These are phyloP conservation scores for Oxyura jamaicensis DNA, from an alignment of 2,113 vertebrate genomes.

Conservation along the genomic window DNA sequence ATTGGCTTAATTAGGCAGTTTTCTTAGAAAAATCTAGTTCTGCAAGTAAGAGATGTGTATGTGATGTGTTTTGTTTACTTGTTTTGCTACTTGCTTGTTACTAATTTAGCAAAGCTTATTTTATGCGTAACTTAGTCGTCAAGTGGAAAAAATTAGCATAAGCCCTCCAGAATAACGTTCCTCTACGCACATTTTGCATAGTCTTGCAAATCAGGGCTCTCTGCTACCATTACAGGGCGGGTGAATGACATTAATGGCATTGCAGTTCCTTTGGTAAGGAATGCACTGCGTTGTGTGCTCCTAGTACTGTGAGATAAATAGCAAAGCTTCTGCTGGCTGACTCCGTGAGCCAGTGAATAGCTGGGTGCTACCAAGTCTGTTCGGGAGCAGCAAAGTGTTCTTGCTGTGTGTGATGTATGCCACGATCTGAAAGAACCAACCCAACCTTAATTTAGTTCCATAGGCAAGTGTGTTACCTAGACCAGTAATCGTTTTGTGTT, in stretches of 20 bases:
- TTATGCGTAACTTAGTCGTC: slow-evolving; percentile 13
- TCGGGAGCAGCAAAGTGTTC: neutral
- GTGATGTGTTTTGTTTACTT: slow-evolving; percentile 7
- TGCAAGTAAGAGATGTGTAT: neutral
- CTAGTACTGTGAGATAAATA: neutral
- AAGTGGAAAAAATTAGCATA: slow-evolving; percentile 33
- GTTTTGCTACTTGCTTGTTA: neutral
- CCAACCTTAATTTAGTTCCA: neutral
- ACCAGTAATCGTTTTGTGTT: neutral
- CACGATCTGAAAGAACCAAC: neutral
- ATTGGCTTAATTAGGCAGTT: neutral
- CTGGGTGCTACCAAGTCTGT: neutral
- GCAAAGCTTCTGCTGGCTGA: neutral
- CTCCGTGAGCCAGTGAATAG: neutral
- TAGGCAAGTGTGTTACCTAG: neutral
- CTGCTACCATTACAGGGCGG: neutral
- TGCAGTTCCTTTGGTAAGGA: neutral
- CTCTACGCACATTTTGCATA: slow-evolving; percentile 1
- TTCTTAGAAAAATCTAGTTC: neutral
- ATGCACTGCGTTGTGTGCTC: neutral
- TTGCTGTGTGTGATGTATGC: neutral
- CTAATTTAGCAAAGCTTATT: slow-evolving; percentile 8
- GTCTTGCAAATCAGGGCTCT: neutral
- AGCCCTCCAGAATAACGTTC: neutral
- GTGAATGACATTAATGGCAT: neutral